Percentiles rank a stretch among this genome's conserved stretches.
Conservation (phyloP, 2,888 invertebrate species). For the Serripes groenlandicus region DNA sequence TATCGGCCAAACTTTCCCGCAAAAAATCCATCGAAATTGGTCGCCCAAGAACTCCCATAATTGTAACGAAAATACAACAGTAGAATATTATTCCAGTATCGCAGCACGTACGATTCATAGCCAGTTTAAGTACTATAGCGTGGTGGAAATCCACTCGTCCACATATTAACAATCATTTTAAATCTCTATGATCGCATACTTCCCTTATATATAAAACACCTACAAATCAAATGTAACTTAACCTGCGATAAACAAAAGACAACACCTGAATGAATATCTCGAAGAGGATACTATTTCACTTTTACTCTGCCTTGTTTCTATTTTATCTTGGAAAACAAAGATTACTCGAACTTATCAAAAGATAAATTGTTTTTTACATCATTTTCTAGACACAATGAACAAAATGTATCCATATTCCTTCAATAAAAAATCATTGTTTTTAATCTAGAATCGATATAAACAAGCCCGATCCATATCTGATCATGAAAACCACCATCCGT, state of each 20-base stretch:
- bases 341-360: background rate
- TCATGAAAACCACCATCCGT: background rate
- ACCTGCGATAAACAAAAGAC: slow-evolving; percentile 2
- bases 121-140: slow-evolving; percentile 22
- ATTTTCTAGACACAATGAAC: background rate
- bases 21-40: slow-evolving; percentile 15
- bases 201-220: background rate
- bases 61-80: slow-evolving; percentile 18
- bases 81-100: slow-evolving; percentile 25
- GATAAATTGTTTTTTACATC: background rate
- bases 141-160: background rate
- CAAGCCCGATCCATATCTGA: background rate
- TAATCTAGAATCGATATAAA: background rate
- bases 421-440: no score
- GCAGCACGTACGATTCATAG: slow-evolving; percentile 30
- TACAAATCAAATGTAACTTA: background rate
- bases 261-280: background rate
- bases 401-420: background rate
- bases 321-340: slow-evolving; percentile 6
- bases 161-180: slow-evolving; percentile 20
- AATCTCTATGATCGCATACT: background rate
- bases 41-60: slow-evolving; percentile 13
- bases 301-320: background rate
- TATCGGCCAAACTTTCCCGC: background rate
- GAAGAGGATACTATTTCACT: slow-evolving; percentile 4